Evolutionary conservation across 2,113 vertebrate species (phyloP).

Genomic region (Scomber japonicus): DNA sequence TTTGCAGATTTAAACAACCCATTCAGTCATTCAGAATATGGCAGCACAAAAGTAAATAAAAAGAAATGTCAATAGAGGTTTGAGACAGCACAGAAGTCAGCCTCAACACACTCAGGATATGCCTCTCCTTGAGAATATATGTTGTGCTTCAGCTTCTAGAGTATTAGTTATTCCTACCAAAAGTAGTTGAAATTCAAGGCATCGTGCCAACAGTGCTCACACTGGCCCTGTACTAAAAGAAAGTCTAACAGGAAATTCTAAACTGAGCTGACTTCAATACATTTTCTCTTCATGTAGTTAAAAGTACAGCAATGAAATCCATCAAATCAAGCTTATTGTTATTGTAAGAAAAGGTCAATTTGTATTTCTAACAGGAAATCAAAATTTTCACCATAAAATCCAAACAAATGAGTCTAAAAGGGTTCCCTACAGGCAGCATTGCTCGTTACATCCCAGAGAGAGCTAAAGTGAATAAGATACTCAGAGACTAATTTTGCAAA

Average conservation of each 20-base stretch:
- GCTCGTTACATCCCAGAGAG: too few species aligned
- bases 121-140: not conserved
- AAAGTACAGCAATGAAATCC: not conserved
- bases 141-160: not conserved
- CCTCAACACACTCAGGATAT: not conserved
- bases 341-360: too few species aligned
- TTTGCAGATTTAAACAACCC: not conserved
- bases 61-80: not conserved
- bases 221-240: not conserved
- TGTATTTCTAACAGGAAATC: too few species aligned
- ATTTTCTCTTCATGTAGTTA: not conserved
- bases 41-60: constrained; percentile 8
- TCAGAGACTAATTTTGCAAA: too few species aligned
- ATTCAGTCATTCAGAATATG: constrained; percentile 6
- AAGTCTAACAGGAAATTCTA: not conserved
- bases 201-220: not conserved
- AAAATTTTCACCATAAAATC: too few species aligned
- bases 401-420: too few species aligned
- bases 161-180: constrained; percentile 5
- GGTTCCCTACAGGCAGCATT: too few species aligned
- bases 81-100: not conserved
- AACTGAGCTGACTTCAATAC: constrained; percentile 3
- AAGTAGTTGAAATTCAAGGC: constrained; percentile 16
- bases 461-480: too few species aligned
- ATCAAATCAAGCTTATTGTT: not conserved